A percentile compares a stretch with the other conserved stretches of the same genome.
These are phyloP conservation scores for Marmota monax DNA, from an alignment of 2,113 vertebrate genomes.

Conservation along the genomic window DNA sequence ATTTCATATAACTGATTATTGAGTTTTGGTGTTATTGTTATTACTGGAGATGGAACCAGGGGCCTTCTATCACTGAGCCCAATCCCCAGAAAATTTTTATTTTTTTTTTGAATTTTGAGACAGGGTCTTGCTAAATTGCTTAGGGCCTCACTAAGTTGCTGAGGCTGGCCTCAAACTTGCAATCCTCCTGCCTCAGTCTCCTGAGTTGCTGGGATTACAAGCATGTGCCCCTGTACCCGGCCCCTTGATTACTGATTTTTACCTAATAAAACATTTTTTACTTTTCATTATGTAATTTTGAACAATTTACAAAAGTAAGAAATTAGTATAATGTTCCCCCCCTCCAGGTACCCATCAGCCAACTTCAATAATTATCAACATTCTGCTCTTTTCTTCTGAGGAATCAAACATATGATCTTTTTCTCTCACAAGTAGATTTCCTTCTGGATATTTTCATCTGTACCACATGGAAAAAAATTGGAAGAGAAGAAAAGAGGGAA, in stretches of 20 bases:
- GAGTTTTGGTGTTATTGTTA: no score
- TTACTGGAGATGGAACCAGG: no score
- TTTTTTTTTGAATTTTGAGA: no score
- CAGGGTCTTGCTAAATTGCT: no score
- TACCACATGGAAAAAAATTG: background rate
- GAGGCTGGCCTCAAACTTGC: no score
- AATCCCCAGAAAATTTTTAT: no score
- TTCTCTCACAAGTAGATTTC: background rate
- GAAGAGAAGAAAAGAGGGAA: background rate
- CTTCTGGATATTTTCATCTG: background rate
- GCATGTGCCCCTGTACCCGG: no score
- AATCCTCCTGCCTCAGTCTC: no score
- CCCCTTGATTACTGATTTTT: background rate
- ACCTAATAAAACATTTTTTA: background rate
- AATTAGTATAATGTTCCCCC: background rate
- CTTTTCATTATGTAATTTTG: slow-evolving; percentile 9
- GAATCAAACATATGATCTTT: background rate
- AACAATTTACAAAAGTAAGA: background rate
- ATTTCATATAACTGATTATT: background rate
- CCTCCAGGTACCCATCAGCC: background rate
- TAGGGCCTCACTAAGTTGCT: no score
- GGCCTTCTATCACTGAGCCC: no score
- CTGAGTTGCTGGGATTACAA: no score
- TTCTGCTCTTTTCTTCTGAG: background rate
- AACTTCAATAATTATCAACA: background rate